These are phyloP conservation scores for Urocolius indicus DNA, from an alignment of 2,113 vertebrate genomes.

Conservation along the genomic window DNA sequence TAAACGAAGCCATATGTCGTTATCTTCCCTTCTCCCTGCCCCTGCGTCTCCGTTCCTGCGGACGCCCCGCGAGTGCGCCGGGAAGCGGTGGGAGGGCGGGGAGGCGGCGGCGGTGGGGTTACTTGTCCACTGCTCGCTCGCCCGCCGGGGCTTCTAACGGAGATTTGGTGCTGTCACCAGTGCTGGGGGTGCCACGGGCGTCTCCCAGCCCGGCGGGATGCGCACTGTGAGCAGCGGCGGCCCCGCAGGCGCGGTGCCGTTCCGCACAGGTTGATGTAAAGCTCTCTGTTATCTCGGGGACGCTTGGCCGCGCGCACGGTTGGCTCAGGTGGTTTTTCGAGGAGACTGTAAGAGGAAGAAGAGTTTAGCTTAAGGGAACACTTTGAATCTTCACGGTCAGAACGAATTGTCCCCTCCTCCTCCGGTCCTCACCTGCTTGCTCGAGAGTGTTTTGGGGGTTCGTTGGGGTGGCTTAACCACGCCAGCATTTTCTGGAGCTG, in stretches of 20 bases:
- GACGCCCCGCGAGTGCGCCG: background rate
- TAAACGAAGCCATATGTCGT: constrained; percentile 48
- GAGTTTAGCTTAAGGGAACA: background rate
- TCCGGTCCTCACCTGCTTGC: background rate
- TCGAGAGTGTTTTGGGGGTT: background rate
- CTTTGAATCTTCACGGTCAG: background rate
- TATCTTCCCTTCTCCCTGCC: background rate
- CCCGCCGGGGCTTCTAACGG: background rate
- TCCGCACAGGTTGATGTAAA: fast-evolving
- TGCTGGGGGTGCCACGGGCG: background rate
- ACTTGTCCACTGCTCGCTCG: fast-evolving
- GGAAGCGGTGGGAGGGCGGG: background rate
- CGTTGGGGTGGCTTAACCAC: background rate
- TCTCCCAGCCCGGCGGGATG: background rate
- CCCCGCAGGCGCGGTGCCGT: fast-evolving
- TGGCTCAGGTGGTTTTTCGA: background rate
- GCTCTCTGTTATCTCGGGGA: too few species aligned
- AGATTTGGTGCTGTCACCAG: background rate
- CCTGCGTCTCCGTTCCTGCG: background rate
- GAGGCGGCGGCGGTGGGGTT: background rate
- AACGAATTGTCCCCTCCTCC: background rate
- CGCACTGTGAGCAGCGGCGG: background rate
- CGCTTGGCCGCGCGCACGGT: background rate
- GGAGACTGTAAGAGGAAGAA: background rate
- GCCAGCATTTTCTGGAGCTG: background rate